Percentiles rank a stretch among this genome's conserved stretches.
Evolutionary conservation across 2,113 vertebrate genomes (phyloP).

Genomic region (Crotophaga sulcirostris): DNA sequence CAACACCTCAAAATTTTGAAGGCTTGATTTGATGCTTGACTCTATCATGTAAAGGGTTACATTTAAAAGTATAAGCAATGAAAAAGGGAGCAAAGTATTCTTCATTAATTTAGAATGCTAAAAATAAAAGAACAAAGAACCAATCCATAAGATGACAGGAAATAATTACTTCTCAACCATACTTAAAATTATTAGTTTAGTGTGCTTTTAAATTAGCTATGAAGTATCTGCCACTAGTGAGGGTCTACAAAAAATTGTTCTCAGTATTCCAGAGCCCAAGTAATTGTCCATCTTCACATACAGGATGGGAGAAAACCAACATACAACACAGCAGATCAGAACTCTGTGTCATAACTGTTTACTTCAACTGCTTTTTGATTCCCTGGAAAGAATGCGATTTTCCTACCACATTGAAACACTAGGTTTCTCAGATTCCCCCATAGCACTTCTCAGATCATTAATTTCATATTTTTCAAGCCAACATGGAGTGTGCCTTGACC

Average conservation of each 20-base stretch:
- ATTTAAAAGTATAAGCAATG: neutral
- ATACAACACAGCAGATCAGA: neutral
- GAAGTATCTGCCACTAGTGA: neutral
- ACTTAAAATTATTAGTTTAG: neutral
- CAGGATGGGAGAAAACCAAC: neutral
- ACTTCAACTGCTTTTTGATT: constrained; percentile 36
- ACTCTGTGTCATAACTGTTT: neutral
- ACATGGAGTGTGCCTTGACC: constrained; percentile 37
- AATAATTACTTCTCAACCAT: neutral
- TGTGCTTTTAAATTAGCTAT: neutral
- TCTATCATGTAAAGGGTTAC: neutral
- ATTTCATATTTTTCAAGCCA: constrained; percentile 52
- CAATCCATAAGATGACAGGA: neutral
- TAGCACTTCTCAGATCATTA: constrained; percentile 53
- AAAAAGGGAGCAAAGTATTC: neutral
- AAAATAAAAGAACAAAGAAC: neutral
- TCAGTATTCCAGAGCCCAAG: neutral
- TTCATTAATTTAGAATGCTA: neutral
- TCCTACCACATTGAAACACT: constrained; percentile 33
- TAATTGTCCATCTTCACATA: constrained; percentile 6
- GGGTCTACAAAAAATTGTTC: neutral
- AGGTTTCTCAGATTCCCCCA: constrained; percentile 21
- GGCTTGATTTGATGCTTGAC: neutral
- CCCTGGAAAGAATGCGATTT: constrained; percentile 54
- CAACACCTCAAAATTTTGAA: neutral